These are phyloP conservation scores for Drosophila nr. perissopoda DNA, from an alignment of 2,888 invertebrate species.

Conservation along the genomic window DNA sequence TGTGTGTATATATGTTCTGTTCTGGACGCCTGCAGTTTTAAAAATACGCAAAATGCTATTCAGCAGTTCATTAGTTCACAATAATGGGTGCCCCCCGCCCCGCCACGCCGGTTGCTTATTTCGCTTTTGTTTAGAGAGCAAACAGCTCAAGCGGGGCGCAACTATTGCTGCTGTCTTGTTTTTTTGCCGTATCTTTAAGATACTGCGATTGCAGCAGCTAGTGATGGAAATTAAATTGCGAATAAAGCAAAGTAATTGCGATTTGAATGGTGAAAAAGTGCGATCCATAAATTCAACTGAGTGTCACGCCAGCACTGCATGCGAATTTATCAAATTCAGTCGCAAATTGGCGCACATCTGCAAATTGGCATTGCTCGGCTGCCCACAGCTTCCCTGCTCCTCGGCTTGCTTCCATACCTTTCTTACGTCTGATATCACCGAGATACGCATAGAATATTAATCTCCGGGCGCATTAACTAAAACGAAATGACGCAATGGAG, in stretches of 20 bases:
- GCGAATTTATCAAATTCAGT: slow-evolving; percentile 82
- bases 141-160: slow-evolving; percentile 54
- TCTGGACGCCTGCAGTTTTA: slow-evolving; percentile 35
- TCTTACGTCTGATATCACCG: slow-evolving; percentile 47
- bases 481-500: slow-evolving; percentile 75
- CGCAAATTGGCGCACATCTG: slow-evolving; percentile 79
- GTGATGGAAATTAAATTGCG: slow-evolving; percentile 72
- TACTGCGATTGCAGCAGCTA: slow-evolving; percentile 32
- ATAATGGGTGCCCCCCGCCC: slow-evolving; percentile 22
- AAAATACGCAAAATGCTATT: slow-evolving; percentile 49
- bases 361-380: slow-evolving; percentile 62
- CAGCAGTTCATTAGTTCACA: slow-evolving; percentile 39
- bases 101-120: slow-evolving; percentile 50
- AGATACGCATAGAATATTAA: slow-evolving; percentile 81
- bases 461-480: slow-evolving; percentile 75
- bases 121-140: slow-evolving; percentile 62
- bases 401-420: not conserved
- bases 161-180: not conserved
- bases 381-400: not conserved
- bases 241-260: slow-evolving; percentile 81
- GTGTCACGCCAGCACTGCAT: slow-evolving; percentile 80
- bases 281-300: slow-evolving; percentile 82
- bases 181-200: slow-evolving; percentile 26
- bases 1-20: slow-evolving; percentile 10
- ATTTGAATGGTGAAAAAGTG: slow-evolving; percentile 80